Evolutionary conservation across 2,113 vertebrate genomes (phyloP).

Genomic region (Hippolais icterina): DNA sequence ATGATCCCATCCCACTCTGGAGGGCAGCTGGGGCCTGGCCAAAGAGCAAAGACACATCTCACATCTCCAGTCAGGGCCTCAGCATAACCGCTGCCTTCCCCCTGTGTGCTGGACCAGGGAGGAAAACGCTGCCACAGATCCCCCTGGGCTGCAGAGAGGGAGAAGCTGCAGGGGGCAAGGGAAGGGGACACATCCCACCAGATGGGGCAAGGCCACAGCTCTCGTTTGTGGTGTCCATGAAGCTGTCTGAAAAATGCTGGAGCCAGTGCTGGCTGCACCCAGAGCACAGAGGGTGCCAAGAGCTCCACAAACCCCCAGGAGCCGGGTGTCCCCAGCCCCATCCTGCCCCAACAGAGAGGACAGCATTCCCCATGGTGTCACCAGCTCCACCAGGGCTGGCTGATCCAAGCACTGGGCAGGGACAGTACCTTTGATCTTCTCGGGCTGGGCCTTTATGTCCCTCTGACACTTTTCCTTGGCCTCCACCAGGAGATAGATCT

Average conservation of each 20-base stretch:
- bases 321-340: not conserved
- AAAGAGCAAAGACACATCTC: not conserved
- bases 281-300: not conserved
- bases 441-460: conserved; percentile 73
- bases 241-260: not conserved
- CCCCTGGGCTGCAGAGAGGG: not conserved
- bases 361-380: accelerated
- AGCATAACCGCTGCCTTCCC: not conserved
- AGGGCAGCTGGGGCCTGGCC: conserved; percentile 76
- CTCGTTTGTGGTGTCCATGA: accelerated
- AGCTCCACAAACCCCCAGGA: not conserved
- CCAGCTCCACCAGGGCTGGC: not conserved
- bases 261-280: not conserved
- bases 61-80: not conserved
- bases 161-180: not conserved
- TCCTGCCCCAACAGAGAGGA: not conserved
- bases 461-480: conserved; percentile 83
- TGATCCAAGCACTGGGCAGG: accelerated
- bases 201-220: not conserved
- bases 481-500: conserved; percentile 87
- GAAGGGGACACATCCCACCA: not conserved
- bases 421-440: conserved; percentile 71
- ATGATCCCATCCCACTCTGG: conserved; percentile 91
- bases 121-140: accelerated
- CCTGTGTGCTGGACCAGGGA: not conserved